Evolutionary conservation across 1,140 invertebrate species (phyloP).

Genomic region (Zaprionus ghesquierei): DNA sequence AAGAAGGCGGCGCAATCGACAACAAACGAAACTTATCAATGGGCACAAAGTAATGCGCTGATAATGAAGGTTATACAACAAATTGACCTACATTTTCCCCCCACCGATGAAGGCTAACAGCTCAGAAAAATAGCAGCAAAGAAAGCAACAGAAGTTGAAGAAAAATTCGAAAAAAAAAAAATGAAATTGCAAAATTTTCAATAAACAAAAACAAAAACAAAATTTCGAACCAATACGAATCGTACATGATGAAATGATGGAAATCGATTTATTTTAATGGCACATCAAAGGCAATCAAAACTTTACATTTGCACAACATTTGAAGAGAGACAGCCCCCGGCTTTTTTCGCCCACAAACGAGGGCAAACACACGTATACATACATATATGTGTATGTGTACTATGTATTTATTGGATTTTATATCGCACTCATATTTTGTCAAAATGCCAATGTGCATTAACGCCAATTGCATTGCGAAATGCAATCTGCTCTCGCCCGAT

Average conservation of each 20-base stretch:
- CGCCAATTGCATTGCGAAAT: slow-evolving; percentile 54
- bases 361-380: neutral
- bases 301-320: slow-evolving; percentile 35
- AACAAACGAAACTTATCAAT: slow-evolving; percentile 40
- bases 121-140: no score
- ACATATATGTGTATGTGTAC: neutral
- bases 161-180: neutral
- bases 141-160: neutral
- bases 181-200: neutral
- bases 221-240: neutral
- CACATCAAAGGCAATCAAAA: slow-evolving; percentile 49
- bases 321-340: neutral
- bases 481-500: slow-evolving; percentile 51
- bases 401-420: neutral
- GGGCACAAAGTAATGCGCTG: slow-evolving; percentile 6
- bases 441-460: slow-evolving; percentile 52
- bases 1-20: slow-evolving; percentile 5
- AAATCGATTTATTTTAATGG: slow-evolving; percentile 39
- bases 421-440: slow-evolving; percentile 31
- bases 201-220: neutral
- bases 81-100: slow-evolving; percentile 39
- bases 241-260: slow-evolving; percentile 6
- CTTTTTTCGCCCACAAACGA: neutral
- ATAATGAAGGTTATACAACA: slow-evolving; percentile 50
- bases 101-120: no score